These are phyloP conservation scores for Oreochromis mossambicus DNA, from an alignment of 2,797 vertebrate genomes.

Conservation along the genomic window DNA sequence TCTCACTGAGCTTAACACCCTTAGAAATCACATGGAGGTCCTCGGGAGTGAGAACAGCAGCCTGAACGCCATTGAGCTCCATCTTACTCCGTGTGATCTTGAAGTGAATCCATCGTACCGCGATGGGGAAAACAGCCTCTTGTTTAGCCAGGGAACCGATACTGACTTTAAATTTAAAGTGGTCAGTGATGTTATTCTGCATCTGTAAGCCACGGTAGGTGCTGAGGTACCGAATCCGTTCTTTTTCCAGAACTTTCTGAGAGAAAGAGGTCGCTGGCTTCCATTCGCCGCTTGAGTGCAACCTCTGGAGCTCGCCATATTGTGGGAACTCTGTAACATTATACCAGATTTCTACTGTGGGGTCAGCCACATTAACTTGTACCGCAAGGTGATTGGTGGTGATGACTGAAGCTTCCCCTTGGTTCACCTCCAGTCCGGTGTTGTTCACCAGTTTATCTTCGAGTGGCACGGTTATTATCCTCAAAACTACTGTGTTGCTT, in stretches of 20 bases:
- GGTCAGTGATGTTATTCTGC: conserved; percentile 72
- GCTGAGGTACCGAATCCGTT: conserved; percentile 77
- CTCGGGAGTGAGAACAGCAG: conserved; percentile 69
- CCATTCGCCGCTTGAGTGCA: conserved; percentile 79
- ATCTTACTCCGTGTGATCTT: conserved; percentile 78
- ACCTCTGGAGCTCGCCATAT: conserved; percentile 82
- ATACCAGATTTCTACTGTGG: conserved; percentile 74
- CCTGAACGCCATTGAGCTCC: conserved; percentile 72
- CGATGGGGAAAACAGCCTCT: conserved; percentile 74
- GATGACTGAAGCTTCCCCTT: conserved; percentile 77
- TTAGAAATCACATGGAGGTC: conserved; percentile 77
- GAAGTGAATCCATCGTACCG: conserved; percentile 82
- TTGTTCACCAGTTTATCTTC: conserved; percentile 80
- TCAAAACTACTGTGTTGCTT: conserved; percentile 85
- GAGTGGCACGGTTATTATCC: conserved; percentile 78
- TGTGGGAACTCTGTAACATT: conserved; percentile 75
- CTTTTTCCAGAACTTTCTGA: conserved; percentile 77
- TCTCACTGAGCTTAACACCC: conserved; percentile 72
- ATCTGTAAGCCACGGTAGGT: conserved; percentile 76
- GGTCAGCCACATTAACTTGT: conserved; percentile 72
- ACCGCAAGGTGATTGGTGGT: conserved; percentile 78
- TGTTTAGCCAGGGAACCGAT: conserved; percentile 67
- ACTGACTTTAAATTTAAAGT: conserved; percentile 83
- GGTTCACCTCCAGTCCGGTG: conserved; percentile 78
- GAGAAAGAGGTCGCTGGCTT: conserved; percentile 78